These are phyloP conservation scores for Philotrypesis tridentata DNA, from an alignment of 1,140 invertebrate species.

Conservation along the genomic window DNA sequence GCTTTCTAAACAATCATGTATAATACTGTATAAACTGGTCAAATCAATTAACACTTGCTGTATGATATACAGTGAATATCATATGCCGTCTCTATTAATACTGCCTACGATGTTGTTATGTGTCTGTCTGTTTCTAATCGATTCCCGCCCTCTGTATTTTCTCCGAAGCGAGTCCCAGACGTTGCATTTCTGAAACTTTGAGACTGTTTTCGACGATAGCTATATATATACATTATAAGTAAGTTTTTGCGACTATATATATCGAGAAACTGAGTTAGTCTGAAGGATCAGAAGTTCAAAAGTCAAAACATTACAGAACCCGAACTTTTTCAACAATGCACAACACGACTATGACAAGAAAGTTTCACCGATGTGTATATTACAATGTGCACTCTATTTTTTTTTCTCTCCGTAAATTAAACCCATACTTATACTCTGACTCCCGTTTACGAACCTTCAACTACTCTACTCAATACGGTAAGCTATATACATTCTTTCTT, in stretches of 20 bases:
- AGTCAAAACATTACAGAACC: conserved; percentile 44
- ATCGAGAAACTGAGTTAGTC: no score
- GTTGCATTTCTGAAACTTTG: conserved; percentile 7
- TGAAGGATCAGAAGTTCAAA: conserved; percentile 39
- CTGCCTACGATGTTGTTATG: conserved; percentile 64
- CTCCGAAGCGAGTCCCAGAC: conserved; percentile 67
- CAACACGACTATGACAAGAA: conserved; percentile 44
- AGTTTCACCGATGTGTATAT: conserved; percentile 12
- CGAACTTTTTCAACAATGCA: conserved; percentile 45
- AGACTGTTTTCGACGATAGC: not conserved
- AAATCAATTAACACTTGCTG: not conserved
- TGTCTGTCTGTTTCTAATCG: conserved; percentile 65
- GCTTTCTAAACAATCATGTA: not conserved
- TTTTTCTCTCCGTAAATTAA: not conserved
- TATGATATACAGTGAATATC: not conserved
- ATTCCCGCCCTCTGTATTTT: conserved; percentile 33
- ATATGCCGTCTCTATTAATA: conserved; percentile 15
- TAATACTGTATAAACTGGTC: not conserved
- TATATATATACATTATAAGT: no score
- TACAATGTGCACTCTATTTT: conserved; percentile 10
- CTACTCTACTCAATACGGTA: conserved; percentile 63
- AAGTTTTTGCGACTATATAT: no score
- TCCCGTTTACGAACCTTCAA: conserved; percentile 44
- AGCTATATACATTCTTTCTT: conserved; percentile 60
- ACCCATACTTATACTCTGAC: conserved; percentile 25